Conservation (phyloP, 2,113 vertebrate genomes). For the Oryzias celebensis region DNA sequence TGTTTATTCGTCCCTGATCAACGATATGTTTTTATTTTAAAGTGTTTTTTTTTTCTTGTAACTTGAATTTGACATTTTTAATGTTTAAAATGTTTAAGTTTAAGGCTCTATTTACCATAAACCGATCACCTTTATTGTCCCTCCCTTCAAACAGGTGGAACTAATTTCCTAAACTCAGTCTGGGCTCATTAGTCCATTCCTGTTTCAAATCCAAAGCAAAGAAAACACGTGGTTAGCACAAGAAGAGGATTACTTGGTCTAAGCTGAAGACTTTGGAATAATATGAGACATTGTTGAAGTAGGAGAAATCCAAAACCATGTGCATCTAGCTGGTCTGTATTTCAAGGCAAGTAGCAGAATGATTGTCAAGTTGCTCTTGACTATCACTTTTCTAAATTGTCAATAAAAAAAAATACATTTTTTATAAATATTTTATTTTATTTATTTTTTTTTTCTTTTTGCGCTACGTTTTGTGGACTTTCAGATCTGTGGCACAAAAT, state of each 20-base stretch:
- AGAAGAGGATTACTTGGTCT: constrained; percentile 29
- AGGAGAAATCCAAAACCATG: neutral
- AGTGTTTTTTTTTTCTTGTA: too few relatives aligned
- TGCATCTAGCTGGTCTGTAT: neutral
- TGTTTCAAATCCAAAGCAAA: constrained; percentile 8
- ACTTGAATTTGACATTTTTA: too few relatives aligned
- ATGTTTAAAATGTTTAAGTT: too few relatives aligned
- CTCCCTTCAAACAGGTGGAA: constrained; percentile 62
- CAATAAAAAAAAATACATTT: neutral
- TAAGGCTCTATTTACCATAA: neutral
- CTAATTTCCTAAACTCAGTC: constrained; percentile 9
- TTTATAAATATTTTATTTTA: neutral
- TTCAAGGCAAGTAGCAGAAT: constrained; percentile 12
- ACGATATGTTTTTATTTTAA: too few relatives aligned
- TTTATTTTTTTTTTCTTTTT: neutral
- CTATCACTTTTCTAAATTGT: neutral
- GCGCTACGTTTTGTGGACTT: neutral
- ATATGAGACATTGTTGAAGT: neutral
- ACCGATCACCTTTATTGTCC: constrained; percentile 1
- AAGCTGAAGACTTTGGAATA: constrained; percentile 14
- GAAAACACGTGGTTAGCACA: constrained; percentile 1
- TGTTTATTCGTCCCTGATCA: too few relatives aligned
- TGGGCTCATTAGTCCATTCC: constrained; percentile 4
- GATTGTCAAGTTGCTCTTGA: constrained; percentile 1
- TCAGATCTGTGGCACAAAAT: constrained; percentile 25